phyloP scores from a whole-genome alignment of 2,888 invertebrate species.

The Muscina levida region DNA sequence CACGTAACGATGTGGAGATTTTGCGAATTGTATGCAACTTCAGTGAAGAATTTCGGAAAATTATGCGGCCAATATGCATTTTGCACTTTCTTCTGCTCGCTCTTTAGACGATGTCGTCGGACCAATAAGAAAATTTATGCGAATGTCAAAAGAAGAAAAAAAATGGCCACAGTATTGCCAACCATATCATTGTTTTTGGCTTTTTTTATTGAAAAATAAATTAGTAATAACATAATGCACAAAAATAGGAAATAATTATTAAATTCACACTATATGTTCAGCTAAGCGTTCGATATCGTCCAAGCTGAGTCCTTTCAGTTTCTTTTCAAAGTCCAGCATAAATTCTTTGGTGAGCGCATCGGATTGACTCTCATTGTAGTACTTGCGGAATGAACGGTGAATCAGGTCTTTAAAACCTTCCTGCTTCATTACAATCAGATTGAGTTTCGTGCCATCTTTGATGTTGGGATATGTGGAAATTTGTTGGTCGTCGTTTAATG shows the following conservation, averaged over 20 bases:
- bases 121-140: no score
- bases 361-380: conserved; percentile 84
- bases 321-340: conserved; percentile 77
- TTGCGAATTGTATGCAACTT: conserved; percentile 66
- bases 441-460: conserved; percentile 88
- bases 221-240: conserved; percentile 1
- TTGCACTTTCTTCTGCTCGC: conserved; percentile 41
- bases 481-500: conserved; percentile 86
- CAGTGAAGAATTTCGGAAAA: conserved; percentile 59
- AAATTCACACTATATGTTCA: conserved; percentile 62
- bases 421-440: conserved; percentile 85
- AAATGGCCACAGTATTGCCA: conserved; percentile 45
- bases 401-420: conserved; percentile 83
- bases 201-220: conserved; percentile 44
- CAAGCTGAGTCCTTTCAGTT: conserved; percentile 75
- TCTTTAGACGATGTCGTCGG: conserved; percentile 15
- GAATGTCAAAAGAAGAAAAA: conserved; percentile 8
- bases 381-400: conserved; percentile 79
- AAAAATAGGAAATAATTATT: neutral
- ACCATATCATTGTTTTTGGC: conserved; percentile 10
- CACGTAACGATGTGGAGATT: conserved; percentile 73
- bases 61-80: conserved; percentile 60
- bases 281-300: conserved; percentile 78
- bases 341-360: conserved; percentile 78
- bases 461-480: conserved; percentile 86